Evolutionary conservation across 2,113 vertebrate species (phyloP).

Genomic region (Semnornis frantzii): DNA sequence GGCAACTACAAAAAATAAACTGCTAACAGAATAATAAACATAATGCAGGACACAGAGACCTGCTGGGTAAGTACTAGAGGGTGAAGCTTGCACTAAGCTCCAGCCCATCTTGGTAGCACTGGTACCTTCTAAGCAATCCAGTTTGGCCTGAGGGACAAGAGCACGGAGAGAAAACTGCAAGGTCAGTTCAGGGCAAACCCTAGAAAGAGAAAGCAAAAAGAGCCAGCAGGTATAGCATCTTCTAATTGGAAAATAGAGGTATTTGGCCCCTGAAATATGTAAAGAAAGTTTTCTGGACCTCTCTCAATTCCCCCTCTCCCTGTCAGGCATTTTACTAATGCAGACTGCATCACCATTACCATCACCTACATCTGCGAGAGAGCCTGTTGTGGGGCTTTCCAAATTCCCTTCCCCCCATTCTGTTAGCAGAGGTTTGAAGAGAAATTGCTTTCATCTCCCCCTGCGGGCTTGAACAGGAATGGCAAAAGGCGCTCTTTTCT

Average conservation of each 20-base stretch:
- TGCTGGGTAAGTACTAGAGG: not conserved
- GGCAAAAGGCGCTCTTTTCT: too few species aligned
- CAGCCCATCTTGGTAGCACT: not conserved
- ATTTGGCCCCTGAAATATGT: not conserved
- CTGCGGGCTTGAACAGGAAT: too few species aligned
- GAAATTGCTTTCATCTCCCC: too few species aligned
- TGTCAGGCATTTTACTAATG: not conserved
- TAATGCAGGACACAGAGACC: not conserved
- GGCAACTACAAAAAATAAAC: not conserved
- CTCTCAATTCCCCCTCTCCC: fast-evolving
- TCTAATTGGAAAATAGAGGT: not conserved
- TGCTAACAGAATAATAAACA: not conserved
- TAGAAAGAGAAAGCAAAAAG: not conserved
- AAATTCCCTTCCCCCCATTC: too few species aligned
- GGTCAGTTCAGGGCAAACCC: not conserved
- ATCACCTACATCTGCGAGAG: too few species aligned
- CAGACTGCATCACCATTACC: fast-evolving
- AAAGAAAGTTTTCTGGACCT: not conserved
- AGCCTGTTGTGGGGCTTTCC: too few species aligned
- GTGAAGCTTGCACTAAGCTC: not conserved
- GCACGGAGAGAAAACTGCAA: not conserved
- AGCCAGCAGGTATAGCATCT: not conserved
- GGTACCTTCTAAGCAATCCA: not conserved
- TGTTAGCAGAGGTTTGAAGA: too few species aligned
- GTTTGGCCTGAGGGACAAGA: not conserved